Conservation (phyloP, 2,888 invertebrate genomes). For the Tetragonula carbonaria region DNA sequence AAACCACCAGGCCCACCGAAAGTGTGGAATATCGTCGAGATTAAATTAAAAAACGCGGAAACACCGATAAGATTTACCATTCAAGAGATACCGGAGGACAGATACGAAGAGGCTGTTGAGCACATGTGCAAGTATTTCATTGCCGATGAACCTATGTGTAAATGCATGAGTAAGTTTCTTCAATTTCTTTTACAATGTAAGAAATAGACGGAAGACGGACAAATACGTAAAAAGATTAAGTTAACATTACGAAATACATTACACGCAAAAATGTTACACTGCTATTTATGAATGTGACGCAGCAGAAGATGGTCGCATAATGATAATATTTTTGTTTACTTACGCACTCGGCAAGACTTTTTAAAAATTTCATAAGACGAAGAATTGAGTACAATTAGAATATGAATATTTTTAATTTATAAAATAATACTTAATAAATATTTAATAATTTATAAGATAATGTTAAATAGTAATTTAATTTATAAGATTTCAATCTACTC, state of each 20-base stretch:
- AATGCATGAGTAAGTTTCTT: conserved; percentile 67
- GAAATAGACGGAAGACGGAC: background rate
- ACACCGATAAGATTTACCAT: conserved; percentile 72
- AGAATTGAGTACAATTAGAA: too few species aligned
- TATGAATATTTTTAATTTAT: background rate
- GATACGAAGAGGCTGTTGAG: conserved; percentile 74
- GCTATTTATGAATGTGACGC: background rate
- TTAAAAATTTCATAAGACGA: background rate
- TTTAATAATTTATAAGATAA: too few species aligned
- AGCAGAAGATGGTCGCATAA: background rate
- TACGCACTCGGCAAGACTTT: too few species aligned
- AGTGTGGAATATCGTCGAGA: conserved; percentile 75
- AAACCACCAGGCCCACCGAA: conserved; percentile 55
- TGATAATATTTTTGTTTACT: background rate
- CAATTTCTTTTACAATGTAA: too few species aligned
- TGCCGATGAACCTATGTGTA: conserved; percentile 73
- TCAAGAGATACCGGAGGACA: conserved; percentile 78
- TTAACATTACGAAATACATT: too few species aligned
- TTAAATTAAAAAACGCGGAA: conserved; percentile 63
- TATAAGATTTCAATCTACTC: too few species aligned
- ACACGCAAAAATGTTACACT: background rate
- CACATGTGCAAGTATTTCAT: conserved; percentile 73
- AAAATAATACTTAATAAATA: too few species aligned
- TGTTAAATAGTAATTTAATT: too few species aligned
- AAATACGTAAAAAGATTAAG: background rate